Conservation (phyloP, 2,113 vertebrate species). For the Donacobius atricapilla region DNA sequence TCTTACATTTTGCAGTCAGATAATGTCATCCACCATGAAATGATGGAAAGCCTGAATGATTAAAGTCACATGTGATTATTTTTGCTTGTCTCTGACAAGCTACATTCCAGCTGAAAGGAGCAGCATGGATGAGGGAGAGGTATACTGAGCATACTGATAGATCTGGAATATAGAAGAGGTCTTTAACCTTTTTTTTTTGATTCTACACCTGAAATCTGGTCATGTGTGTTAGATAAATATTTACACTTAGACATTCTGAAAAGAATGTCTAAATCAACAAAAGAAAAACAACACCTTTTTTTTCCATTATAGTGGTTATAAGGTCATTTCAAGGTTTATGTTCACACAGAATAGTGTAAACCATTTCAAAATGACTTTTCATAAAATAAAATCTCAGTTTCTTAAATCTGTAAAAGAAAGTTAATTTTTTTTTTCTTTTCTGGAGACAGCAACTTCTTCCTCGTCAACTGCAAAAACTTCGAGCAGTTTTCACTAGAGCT, state of each 20-base stretch:
- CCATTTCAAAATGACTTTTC: neutral
- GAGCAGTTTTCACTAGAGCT: conserved; percentile 53
- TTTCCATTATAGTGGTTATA: neutral
- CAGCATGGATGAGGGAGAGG: neutral
- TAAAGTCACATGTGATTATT: neutral
- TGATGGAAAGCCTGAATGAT: neutral
- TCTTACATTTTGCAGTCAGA: neutral
- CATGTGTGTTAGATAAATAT: neutral
- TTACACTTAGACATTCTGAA: neutral
- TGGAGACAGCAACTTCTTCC: conserved; percentile 30
- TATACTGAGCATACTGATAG: neutral
- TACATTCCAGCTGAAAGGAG: neutral
- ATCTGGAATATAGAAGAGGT: neutral
- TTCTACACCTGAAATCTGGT: neutral
- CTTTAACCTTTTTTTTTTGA: neutral
- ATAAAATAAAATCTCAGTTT: neutral
- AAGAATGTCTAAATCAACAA: neutral
- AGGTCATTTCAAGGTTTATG: neutral
- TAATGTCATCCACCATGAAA: neutral
- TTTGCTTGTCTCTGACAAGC: neutral
- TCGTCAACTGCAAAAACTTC: conserved; percentile 30
- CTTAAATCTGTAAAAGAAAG: neutral
- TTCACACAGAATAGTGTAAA: neutral
- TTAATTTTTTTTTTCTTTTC: neutral
- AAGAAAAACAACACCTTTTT: fast-evolving